Percentiles rank a stretch among this genome's conserved stretches.
Evolutionary conservation across 2,797 vertebrate species (phyloP).

Genomic region (Anas bahamensis): DNA sequence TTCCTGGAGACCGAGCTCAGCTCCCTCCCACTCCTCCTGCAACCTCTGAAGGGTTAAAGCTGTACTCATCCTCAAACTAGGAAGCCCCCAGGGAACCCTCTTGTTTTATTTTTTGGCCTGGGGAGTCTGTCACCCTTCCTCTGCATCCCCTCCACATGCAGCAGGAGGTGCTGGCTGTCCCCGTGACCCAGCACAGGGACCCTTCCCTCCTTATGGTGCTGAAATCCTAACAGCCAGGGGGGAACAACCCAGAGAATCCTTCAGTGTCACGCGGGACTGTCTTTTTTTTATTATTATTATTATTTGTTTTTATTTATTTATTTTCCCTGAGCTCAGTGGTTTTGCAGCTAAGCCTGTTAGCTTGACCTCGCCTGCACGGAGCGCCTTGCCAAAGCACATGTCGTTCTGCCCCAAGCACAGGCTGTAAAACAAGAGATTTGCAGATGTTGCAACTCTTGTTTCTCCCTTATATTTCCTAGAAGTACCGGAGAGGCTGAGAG

Average conservation of each 20-base stretch:
- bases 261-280: not conserved
- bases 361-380: slow-evolving; percentile 18
- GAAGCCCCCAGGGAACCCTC: not conserved
- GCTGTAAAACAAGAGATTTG: slow-evolving; percentile 38
- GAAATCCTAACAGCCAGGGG: not conserved
- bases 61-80: not conserved
- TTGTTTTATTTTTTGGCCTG: not conserved
- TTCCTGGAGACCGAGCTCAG: not conserved
- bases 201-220: not conserved
- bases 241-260: not conserved
- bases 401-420: slow-evolving; percentile 55
- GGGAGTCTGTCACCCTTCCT: not conserved
- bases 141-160: not conserved
- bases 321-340: slow-evolving; percentile 30
- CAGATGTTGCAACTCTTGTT: slow-evolving; percentile 58
- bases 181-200: not conserved
- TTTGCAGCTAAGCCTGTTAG: slow-evolving; percentile 39
- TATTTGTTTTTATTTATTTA: not conserved
- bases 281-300: not conserved
- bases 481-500: not conserved
- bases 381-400: slow-evolving; percentile 56
- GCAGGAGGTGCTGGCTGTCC: not conserved
- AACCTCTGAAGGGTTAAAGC: not conserved
- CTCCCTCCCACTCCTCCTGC: not conserved
- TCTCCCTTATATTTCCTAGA: slow-evolving; percentile 58